phyloP scores from a whole-genome alignment of 1,140 invertebrate species.

The Hestina assimilis region DNA sequence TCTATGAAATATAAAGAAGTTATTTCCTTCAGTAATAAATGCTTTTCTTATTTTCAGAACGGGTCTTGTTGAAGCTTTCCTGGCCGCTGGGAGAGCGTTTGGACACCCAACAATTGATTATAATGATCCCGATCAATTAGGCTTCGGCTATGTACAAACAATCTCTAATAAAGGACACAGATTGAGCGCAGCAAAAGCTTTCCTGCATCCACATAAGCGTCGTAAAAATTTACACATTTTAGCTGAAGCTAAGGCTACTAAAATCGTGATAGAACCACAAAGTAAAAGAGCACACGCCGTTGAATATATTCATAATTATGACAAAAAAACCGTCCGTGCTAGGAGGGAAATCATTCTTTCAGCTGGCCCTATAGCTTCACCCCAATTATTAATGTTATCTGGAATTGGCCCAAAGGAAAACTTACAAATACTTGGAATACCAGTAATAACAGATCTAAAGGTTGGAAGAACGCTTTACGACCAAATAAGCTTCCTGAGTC shows the following conservation, averaged over 20 bases:
- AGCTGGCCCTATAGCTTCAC: slow-evolving; percentile 87
- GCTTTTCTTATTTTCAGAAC: slow-evolving; percentile 56
- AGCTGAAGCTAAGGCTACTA: slow-evolving; percentile 80
- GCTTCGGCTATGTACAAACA: slow-evolving; percentile 84
- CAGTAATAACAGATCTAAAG: slow-evolving; percentile 81
- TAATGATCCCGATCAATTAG: slow-evolving; percentile 82
- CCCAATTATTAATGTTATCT: slow-evolving; percentile 89
- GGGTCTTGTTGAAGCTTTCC: slow-evolving; percentile 80
- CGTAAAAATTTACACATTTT: slow-evolving; percentile 84
- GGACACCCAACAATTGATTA: slow-evolving; percentile 82
- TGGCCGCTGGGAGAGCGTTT: slow-evolving; percentile 80
- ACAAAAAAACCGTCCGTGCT: slow-evolving; percentile 74
- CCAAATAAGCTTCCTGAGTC: slow-evolving; percentile 84
- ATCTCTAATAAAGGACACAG: slow-evolving; percentile 80
- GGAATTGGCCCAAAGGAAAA: slow-evolving; percentile 87
- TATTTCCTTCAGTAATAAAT: neutral
- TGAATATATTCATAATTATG: slow-evolving; percentile 79
- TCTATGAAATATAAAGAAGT: neutral
- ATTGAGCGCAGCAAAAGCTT: slow-evolving; percentile 79
- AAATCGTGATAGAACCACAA: slow-evolving; percentile 81
- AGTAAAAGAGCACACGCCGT: slow-evolving; percentile 83
- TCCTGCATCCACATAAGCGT: slow-evolving; percentile 79
- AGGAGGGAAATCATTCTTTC: slow-evolving; percentile 84
- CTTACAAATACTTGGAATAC: slow-evolving; percentile 83
- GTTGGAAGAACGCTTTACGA: slow-evolving; percentile 87